A percentile compares a stretch with the other conserved stretches of the same genome.
phyloP scores from a whole-genome alignment of 2,797 vertebrate species.

The Chelmon rostratus region DNA sequence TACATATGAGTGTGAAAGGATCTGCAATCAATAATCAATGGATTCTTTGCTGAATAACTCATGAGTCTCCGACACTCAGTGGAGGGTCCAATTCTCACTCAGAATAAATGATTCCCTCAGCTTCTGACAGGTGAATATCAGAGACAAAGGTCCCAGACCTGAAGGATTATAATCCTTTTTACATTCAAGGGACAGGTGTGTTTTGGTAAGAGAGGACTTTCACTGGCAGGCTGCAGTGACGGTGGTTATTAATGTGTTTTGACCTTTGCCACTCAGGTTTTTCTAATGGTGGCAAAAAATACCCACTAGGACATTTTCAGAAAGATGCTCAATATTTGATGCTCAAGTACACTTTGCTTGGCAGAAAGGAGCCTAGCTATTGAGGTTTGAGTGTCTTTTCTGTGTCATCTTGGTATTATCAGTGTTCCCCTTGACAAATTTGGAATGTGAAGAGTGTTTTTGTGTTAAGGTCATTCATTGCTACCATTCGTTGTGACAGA shows the following conservation, averaged over 20 bases:
- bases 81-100: constrained; percentile 60
- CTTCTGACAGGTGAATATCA: constrained; percentile 60
- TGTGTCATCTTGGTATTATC: neutral
- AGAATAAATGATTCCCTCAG: constrained; percentile 71
- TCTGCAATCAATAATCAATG: constrained; percentile 85
- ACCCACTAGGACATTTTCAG: constrained; percentile 50
- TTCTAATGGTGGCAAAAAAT: constrained; percentile 68
- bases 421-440: neutral
- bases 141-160: constrained; percentile 64
- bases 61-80: constrained; percentile 67
- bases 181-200: constrained; percentile 59
- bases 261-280: constrained; percentile 70
- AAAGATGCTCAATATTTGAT: constrained; percentile 75
- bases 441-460: neutral
- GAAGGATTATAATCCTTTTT: constrained; percentile 54
- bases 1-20: constrained; percentile 40
- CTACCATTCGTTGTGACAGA: neutral
- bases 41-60: constrained; percentile 78
- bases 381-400: constrained; percentile 16
- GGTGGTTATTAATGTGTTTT: constrained; percentile 59
- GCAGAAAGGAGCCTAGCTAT: constrained; percentile 24
- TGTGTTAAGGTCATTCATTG: neutral
- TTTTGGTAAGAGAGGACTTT: constrained; percentile 50
- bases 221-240: constrained; percentile 46
- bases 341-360: constrained; percentile 48